Base-by-base conservation (phyloP, 2,113 vertebrate species). In the Narcine bancroftii region DNA sequence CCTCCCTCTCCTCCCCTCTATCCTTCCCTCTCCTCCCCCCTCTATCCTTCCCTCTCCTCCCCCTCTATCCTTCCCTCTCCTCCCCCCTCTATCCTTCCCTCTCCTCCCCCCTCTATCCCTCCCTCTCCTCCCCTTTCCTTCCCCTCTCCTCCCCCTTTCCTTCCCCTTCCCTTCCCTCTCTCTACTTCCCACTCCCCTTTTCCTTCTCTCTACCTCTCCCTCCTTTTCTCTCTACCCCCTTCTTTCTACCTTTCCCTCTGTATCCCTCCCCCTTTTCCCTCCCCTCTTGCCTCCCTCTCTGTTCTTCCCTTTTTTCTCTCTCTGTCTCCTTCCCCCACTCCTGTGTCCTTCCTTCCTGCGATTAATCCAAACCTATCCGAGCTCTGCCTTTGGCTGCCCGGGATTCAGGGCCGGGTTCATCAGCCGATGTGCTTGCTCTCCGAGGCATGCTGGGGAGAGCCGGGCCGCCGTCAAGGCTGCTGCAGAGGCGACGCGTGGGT, bases 391-490 rank as follows among this genome's bases (percentile, higher is more conserved):
- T 69, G 92, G 93, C 92, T 79, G 93, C 92, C 93, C 93, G 92
- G 94, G 94, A 93, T 95, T 95, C 95, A 95, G 93, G 94, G 94
- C 69, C 92, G 92, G 93, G 93, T 93, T 93, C 93, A 89, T 93
- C 93, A 92, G 39, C 94, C 93, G 77, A 3, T 65, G 69, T 71
- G 73, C 56, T 89, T 89, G 92, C n/a, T 83, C 89, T 73, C 6
- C 89, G 76, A 36, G 71, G 63, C 81, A 42, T 33, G 45, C 9
- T 56, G 89, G 26, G 45, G 63, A 72, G 42, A 42, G 71, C 15
- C 83, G 81, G 7, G 1, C 21, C 26, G 42, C 47, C 65, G 72
- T 15, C 5, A 33, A 75, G 72, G 13, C 72, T 75, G 72, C 10
- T 36, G 72, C 33, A 75, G 72, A 10, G 1, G 33, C 33, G 4